A percentile compares a stretch with the other conserved stretches of the same genome.
These are phyloP conservation scores for Ylistrum balloti DNA, from an alignment of 1,140 invertebrate species.

Conservation along the genomic window DNA sequence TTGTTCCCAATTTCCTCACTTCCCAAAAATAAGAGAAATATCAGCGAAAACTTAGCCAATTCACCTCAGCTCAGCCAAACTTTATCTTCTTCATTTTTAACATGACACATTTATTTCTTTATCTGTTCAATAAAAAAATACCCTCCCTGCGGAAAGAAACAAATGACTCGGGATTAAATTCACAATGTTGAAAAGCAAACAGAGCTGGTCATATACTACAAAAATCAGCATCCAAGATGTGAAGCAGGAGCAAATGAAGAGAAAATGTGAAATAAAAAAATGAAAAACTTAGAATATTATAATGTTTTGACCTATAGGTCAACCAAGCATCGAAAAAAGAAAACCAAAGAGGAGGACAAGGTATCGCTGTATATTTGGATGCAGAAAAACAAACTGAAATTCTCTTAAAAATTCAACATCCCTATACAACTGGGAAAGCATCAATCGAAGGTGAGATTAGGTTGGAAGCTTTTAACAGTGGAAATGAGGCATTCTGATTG, in stretches of 20 bases:
- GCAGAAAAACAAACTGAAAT: constrained; percentile 25
- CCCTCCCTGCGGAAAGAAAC: too few species aligned
- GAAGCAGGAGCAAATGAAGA: not conserved
- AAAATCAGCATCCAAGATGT: not conserved
- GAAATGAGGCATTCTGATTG: constrained; percentile 31
- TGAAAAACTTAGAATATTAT: not conserved
- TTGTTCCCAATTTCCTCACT: too few species aligned
- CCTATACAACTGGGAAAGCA: constrained; percentile 20
- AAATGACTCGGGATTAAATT: not conserved
- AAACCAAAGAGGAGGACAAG: not conserved
- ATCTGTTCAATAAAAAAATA: too few species aligned
- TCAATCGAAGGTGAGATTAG: not conserved
- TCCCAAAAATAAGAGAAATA: too few species aligned
- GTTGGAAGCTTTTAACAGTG: not conserved
- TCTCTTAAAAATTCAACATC: not conserved
- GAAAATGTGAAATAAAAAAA: not conserved
- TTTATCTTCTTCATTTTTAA: too few species aligned
- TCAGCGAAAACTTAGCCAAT: too few species aligned
- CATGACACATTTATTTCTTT: too few species aligned
- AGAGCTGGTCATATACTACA: not conserved
- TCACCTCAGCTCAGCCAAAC: too few species aligned
- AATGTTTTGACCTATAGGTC: not conserved
- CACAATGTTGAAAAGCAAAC: not conserved
- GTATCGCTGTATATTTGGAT: not conserved
- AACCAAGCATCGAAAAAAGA: not conserved